Evolutionary conservation across 2,888 invertebrate species (phyloP), one percentile per base, ranked within the genome.

Genomic region (Amblyjoppa proteus): DNA sequence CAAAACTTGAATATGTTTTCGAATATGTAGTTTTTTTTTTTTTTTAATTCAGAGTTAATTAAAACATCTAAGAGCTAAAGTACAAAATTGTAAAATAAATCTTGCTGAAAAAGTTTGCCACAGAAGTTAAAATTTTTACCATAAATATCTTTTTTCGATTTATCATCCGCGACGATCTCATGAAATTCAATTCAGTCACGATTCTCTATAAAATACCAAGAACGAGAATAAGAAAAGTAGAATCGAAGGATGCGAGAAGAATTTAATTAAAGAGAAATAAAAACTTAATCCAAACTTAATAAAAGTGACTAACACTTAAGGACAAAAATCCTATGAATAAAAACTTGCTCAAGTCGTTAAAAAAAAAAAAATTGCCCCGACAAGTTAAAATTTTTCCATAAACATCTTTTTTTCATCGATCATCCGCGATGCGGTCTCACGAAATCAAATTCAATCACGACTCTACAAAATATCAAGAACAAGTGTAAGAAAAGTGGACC

Each of bases 181-280:
- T 4, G 3, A 13, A 25, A 25, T 25, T 28, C 9, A 61, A 61
- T 61, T 31, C 4, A 28, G 5, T 61, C 31, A 61, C 64, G 49
- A 45, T 45, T 64, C 74, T 49, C 31, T n/a, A 58, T 3, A 20
- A 25, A 61, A 25, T 13, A 34, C 41, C 53, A n/a, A 34, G 61
- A 79, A 71, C 69, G 34, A n/a, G 25, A 1, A n/a, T 31, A 51
- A 9, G 16, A 74, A 41, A 78, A 78, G 56, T 41, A 25, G 34
- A 34, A 5, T 53, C 58, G 53, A 66, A 64, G 20, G 64, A 69
- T 31, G 51, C 31, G 61, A 66, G 53, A 82, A 82, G 79, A 87
- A 84, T 84, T 76, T 64, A 84, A 84, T 79, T 2, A 38, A 38
- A 38, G 34, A 6, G 0, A 34, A 34, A 6, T 34, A 34, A 34